Conservation (phyloP, 2,797 vertebrate species). For the Tachyglossus aculeatus region DNA sequence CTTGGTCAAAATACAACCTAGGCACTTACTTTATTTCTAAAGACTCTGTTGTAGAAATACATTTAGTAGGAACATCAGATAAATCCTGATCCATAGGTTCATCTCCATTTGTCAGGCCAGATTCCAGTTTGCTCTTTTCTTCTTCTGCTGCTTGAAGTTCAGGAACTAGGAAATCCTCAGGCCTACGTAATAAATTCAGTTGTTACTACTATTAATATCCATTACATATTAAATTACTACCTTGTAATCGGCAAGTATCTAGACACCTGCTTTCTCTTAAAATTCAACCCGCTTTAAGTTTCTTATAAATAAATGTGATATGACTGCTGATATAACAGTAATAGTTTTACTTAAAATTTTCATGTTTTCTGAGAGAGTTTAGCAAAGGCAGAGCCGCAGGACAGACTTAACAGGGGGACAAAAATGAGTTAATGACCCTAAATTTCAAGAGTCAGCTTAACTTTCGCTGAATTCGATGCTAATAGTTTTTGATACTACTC, state of each 20-base stretch:
- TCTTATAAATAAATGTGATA: too few species aligned
- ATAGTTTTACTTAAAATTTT: too few species aligned
- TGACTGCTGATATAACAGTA: too few species aligned
- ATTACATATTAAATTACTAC: constrained; percentile 12
- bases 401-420: too few species aligned
- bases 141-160: constrained; percentile 97
- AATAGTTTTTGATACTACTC: too few species aligned
- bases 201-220: constrained; percentile 30
- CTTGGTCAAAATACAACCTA: constrained; percentile 11
- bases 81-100: constrained; percentile 98
- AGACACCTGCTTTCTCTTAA: not conserved
- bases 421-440: too few species aligned
- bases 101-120: constrained; percentile 92
- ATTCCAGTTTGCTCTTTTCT: constrained; percentile 95
- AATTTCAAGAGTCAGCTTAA: too few species aligned
- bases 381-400: too few species aligned
- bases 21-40: constrained; percentile 93
- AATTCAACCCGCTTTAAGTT: not conserved
- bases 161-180: constrained; percentile 97
- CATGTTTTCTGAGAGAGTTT: too few species aligned
- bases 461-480: too few species aligned
- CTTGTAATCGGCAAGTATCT: constrained; percentile 9
- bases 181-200: constrained; percentile 73
- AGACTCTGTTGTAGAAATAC: constrained; percentile 87
- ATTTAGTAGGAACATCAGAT: constrained; percentile 96